These are phyloP conservation scores for Cepphus grylle DNA, from an alignment of 2,113 vertebrate genomes.

Conservation along the genomic window DNA sequence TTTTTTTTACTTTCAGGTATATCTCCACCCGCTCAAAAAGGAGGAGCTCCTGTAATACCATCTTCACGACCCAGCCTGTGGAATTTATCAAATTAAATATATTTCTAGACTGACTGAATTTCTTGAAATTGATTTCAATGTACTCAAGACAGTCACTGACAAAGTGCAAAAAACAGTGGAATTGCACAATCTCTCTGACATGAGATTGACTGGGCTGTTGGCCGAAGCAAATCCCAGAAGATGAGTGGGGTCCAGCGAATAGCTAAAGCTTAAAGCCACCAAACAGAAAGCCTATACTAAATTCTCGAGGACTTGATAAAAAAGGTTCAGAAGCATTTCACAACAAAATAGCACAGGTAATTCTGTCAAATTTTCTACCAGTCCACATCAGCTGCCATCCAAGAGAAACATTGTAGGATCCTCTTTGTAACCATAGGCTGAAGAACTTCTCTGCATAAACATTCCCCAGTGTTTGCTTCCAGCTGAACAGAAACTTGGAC, in stretches of 20 bases:
- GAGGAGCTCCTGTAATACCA: background rate
- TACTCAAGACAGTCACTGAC: background rate
- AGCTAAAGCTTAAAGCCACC: background rate
- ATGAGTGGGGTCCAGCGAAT: background rate
- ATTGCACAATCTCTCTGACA: background rate
- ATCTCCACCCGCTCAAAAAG: background rate
- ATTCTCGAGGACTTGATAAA: background rate
- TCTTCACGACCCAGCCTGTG: background rate
- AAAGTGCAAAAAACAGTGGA: background rate
- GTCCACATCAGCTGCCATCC: background rate
- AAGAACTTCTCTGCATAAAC: background rate
- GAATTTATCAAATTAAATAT: background rate
- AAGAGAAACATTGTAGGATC: background rate
- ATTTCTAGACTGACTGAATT: background rate
- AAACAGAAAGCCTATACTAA: background rate
- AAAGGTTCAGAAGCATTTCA: background rate
- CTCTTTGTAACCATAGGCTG: background rate
- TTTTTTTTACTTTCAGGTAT: background rate
- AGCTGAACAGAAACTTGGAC: background rate
- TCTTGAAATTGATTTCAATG: background rate
- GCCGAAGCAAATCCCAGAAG: background rate
- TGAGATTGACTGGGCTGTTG: background rate
- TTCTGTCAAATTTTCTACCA: background rate
- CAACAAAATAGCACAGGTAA: fast-evolving
- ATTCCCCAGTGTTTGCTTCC: background rate